Evolutionary conservation across 2,888 invertebrate genomes (phyloP).

Genomic region (Patella ulyssiponensis): DNA sequence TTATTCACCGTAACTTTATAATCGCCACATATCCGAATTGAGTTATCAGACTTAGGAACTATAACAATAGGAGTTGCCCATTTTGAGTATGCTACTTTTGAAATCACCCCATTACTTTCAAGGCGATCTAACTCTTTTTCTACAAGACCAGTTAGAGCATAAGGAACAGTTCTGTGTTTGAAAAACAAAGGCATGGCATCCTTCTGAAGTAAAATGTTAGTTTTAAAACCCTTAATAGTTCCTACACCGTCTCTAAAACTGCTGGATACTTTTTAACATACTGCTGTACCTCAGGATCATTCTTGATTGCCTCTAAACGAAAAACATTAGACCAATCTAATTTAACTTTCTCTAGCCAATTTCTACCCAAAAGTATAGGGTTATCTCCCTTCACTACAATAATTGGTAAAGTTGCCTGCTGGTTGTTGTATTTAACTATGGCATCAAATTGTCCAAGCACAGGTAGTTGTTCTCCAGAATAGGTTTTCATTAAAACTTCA

Average conservation of each 20-base stretch:
- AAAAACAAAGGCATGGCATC: background rate
- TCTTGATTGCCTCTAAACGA: background rate
- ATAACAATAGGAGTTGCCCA: background rate
- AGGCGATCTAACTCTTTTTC: conserved; percentile 16
- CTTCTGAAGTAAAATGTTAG: background rate
- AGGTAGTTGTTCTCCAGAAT: background rate
- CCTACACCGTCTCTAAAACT: background rate
- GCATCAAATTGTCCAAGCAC: background rate
- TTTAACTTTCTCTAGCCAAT: background rate
- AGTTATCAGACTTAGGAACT: background rate
- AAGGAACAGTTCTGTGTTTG: conserved; percentile 13
- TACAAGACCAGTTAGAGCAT: background rate
- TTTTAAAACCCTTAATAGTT: background rate
- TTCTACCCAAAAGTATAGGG: background rate
- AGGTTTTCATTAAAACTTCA: background rate
- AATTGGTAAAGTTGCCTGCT: background rate
- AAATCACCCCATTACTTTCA: background rate
- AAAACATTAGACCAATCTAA: background rate
- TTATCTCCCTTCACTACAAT: background rate
- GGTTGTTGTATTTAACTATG: background rate
- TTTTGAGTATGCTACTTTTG: background rate
- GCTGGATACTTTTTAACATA: background rate
- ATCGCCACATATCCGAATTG: background rate
- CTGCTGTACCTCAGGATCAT: background rate
- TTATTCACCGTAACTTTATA: conserved; percentile 35